Conservation (phyloP, 2,113 vertebrate species). For the Paracyprichromis sp. region DNA sequence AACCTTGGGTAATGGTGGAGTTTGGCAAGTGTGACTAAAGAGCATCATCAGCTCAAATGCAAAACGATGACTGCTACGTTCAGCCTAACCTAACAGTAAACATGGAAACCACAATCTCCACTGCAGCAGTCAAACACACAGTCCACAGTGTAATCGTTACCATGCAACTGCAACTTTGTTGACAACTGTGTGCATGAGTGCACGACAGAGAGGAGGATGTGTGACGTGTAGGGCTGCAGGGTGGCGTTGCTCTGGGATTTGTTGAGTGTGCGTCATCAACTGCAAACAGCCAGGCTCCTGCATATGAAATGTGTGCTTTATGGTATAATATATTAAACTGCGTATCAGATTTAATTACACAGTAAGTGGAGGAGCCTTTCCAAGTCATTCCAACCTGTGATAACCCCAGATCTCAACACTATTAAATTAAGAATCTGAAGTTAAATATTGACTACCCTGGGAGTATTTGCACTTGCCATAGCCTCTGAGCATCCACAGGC, state of each 20-base stretch:
- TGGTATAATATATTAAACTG: not conserved
- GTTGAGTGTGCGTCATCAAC: not conserved
- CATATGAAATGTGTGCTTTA: not conserved
- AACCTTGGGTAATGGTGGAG: not conserved
- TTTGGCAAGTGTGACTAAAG: not conserved
- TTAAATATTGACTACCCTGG: not conserved
- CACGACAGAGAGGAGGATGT: not conserved
- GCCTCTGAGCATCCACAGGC: rapidly evolving
- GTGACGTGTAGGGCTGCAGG: not conserved
- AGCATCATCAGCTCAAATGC: not conserved
- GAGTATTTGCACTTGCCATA: not conserved
- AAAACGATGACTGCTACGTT: not conserved
- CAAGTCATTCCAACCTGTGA: not conserved
- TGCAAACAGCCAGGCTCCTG: not conserved
- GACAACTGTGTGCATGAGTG: not conserved
- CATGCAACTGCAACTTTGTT: not conserved
- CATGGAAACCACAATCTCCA: not conserved
- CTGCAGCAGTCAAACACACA: not conserved
- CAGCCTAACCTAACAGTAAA: not conserved
- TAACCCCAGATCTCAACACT: not conserved
- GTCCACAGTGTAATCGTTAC: not conserved
- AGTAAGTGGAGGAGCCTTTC: not conserved
- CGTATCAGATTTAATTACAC: not conserved
- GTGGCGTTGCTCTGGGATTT: not conserved
- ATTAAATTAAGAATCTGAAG: not conserved